Evolutionary conservation across 1,140 invertebrate genomes (phyloP), one percentile per base, ranked within the genome.

Genomic region (Coptotermes formosanus): DNA sequence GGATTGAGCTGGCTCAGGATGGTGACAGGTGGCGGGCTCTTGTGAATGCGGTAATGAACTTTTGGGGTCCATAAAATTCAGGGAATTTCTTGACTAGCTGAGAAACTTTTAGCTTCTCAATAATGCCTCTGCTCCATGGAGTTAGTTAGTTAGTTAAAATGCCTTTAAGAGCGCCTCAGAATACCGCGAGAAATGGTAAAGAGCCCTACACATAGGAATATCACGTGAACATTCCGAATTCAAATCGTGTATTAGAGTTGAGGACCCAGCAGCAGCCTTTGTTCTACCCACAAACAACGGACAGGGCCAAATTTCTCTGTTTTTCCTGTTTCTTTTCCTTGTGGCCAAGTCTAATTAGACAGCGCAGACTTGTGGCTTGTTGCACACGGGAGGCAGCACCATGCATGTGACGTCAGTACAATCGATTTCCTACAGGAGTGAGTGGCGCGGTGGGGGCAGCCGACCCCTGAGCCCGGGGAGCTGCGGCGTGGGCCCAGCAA

Each of bases 371-470:
- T 75, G 64, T 75, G 64, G 64, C 64, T 30, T 75, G 25, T 30
- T 30, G 64, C 16, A 75, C 64, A 75, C 64, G 30, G 64, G 64
- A 75, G 64, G 64, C 64, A 75, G 64, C 64, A 75, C 64, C n/a
- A 14, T 75, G 64, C 64, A 25, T 75, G 64, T 75, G 64, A 75
- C 64, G 64, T 75, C 64, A 75, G 64, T 75, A 30, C 64, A 75
- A 75, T 75, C 64, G 64, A 75, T 75, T 75, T 75, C 64, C 64
- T 75, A 75, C 64, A 75, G 64, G 25, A 75, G n/a, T 75, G 64
- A 75, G 64, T 75, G 64, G 64, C 64, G 64, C 64, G 64, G 64
- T 75, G 64, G 64, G 64, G 64, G 64, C 64, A 75, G 64, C 25
- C 64, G 64, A 75, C 64, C 64, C 64, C 64, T 75, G 64, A 75